phyloP scores from a whole-genome alignment of 2,113 vertebrate genomes.

The Nycticryphes semicollaris region DNA sequence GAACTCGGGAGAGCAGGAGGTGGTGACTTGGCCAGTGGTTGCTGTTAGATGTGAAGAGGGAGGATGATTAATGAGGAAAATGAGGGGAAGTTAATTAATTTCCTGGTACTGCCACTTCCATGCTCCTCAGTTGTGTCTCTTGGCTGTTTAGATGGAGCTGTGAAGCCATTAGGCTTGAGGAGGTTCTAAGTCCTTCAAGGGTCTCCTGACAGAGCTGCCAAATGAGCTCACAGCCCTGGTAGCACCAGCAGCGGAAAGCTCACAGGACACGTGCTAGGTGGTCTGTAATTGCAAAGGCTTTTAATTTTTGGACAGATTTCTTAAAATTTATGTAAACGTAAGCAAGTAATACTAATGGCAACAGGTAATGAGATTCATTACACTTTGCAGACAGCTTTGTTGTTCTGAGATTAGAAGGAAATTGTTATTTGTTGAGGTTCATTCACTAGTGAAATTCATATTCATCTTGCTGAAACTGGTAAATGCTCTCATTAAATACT shows the following conservation, averaged over 20 bases:
- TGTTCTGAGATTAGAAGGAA: constrained; percentile 7
- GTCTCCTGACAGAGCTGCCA: background rate
- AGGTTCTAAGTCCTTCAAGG: background rate
- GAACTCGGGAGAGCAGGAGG: background rate
- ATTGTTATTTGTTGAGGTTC: background rate
- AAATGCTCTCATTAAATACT: background rate
- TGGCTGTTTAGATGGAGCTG: background rate
- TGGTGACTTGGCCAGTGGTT: background rate
- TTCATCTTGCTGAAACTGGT: background rate
- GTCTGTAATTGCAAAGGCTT: background rate
- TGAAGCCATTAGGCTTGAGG: background rate
- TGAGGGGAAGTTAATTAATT: background rate
- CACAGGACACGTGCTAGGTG: background rate
- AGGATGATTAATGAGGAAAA: background rate
- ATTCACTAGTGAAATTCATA: constrained; percentile 23
- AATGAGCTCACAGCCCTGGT: background rate
- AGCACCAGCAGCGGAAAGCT: background rate
- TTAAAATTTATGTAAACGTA: background rate
- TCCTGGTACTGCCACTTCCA: background rate
- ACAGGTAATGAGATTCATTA: constrained; percentile 24
- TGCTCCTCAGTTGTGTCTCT: background rate
- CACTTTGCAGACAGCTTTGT: background rate
- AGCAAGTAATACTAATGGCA: background rate
- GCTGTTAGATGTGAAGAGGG: background rate
- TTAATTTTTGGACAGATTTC: background rate